Percentiles rank a stretch among this genome's conserved stretches.
phyloP scores from a whole-genome alignment of 2,113 vertebrate genomes.

The Pristiophorus japonicus region DNA sequence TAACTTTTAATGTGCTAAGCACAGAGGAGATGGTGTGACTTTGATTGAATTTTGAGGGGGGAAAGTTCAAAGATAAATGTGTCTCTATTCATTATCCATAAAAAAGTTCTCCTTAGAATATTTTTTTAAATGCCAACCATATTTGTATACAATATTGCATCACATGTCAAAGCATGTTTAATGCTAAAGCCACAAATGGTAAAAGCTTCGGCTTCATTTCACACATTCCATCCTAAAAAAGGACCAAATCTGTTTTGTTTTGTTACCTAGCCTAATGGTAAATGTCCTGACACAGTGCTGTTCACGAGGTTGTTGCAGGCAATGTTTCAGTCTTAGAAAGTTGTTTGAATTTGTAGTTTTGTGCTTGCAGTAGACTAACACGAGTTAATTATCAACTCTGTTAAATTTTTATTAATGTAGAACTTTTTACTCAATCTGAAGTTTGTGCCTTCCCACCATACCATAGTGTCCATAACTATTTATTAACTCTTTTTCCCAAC shows the following conservation, averaged over 20 bases:
- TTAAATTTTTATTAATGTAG: background rate
- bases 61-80: background rate
- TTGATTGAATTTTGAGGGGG: background rate
- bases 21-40: background rate
- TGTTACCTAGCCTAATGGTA: background rate
- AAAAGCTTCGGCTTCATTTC: background rate
- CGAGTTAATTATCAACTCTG: background rate
- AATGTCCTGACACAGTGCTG: background rate
- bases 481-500: too few species aligned
- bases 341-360: background rate
- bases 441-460: background rate
- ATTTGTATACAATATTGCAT: background rate
- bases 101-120: background rate
- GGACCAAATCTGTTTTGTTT: background rate
- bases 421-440: background rate
- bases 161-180: background rate
- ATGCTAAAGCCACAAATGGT: background rate
- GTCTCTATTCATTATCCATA: background rate
- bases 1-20: background rate
- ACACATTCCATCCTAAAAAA: background rate
- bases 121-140: background rate
- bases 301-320: background rate
- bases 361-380: background rate
- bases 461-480: background rate
- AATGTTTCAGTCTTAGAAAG: background rate